These are phyloP conservation scores for Agriotes lineatus DNA, from an alignment of 2,888 invertebrate genomes.

Conservation along the genomic window DNA sequence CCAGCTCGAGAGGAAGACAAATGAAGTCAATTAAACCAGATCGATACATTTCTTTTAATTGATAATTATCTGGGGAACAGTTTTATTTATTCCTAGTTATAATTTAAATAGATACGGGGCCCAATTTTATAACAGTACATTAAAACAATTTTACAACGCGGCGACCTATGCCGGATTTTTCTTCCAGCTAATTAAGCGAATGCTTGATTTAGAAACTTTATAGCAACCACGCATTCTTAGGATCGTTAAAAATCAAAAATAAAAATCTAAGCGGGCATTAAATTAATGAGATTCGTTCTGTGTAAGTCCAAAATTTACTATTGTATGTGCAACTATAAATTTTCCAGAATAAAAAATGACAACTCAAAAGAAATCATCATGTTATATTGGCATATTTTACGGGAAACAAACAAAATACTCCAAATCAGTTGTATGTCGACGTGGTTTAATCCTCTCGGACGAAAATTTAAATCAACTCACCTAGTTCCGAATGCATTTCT, in stretches of 20 bases:
- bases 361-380: too few relatives aligned
- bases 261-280: constrained; percentile 9
- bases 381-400: too few relatives aligned
- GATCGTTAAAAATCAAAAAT: constrained; percentile 20
- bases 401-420: too few relatives aligned
- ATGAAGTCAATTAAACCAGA: constrained; percentile 30
- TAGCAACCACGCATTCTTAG: constrained; percentile 18
- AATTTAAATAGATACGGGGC: constrained; percentile 26
- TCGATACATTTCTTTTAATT: constrained; percentile 29
- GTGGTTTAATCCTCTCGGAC: too few relatives aligned
- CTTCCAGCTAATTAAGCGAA: constrained; percentile 13
- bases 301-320: constrained; percentile 14
- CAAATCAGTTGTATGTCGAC: too few relatives aligned
- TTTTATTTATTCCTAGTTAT: constrained; percentile 1
- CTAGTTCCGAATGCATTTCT: too few relatives aligned
- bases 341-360: too few relatives aligned
- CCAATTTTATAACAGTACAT: constrained; percentile 21
- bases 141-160: constrained; percentile 10
- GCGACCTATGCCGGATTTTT: constrained; percentile 1
- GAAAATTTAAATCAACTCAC: too few relatives aligned
- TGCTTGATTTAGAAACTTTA: constrained; percentile 10
- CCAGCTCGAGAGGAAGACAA: neutral
- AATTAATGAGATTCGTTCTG: constrained; percentile 18
- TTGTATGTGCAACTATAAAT: too few relatives aligned
- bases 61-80: constrained; percentile 28